Conservation (phyloP, 1,140 invertebrate genomes). For the Pseudachorutes palmiensis region DNA sequence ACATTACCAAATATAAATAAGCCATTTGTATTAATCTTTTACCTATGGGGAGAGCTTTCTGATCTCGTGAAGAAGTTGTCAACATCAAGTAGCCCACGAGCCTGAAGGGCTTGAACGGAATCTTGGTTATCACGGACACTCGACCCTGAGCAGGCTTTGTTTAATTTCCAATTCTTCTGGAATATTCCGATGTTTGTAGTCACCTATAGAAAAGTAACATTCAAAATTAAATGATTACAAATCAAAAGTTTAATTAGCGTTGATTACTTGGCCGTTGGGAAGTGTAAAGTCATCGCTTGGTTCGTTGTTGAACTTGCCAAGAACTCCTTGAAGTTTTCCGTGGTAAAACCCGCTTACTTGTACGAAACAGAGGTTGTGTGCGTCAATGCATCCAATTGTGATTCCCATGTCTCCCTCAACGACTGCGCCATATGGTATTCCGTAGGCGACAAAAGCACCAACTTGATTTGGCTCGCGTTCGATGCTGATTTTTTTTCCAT, state of each 20-base stretch:
- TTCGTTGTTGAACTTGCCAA: conserved; percentile 82
- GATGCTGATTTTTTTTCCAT: conserved; percentile 34
- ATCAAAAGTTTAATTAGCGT: not conserved
- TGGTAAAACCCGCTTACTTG: conserved; percentile 66
- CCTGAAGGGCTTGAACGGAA: not conserved
- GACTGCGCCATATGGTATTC: too few species aligned
- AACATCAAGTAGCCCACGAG: not conserved
- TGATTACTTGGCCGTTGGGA: conserved; percentile 58
- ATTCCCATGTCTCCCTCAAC: not conserved
- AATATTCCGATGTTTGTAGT: not conserved
- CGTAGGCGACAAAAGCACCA: not conserved
- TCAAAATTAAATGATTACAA: not conserved
- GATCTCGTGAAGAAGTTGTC: not conserved
- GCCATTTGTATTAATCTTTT: not conserved
- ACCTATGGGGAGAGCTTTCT: not conserved
- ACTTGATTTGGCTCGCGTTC: not conserved
- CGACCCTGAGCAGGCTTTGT: not conserved
- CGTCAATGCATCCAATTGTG: conserved; percentile 46
- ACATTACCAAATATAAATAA: not conserved
- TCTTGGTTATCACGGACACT: not conserved
- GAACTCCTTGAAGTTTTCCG: conserved; percentile 69
- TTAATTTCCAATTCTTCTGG: not conserved
- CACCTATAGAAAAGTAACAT: not conserved
- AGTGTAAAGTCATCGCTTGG: conserved; percentile 64
- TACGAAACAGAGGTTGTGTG: conserved; percentile 55